Base-by-base conservation (phyloP, 2,113 vertebrate species). In the Saguinus imperator region DNA sequence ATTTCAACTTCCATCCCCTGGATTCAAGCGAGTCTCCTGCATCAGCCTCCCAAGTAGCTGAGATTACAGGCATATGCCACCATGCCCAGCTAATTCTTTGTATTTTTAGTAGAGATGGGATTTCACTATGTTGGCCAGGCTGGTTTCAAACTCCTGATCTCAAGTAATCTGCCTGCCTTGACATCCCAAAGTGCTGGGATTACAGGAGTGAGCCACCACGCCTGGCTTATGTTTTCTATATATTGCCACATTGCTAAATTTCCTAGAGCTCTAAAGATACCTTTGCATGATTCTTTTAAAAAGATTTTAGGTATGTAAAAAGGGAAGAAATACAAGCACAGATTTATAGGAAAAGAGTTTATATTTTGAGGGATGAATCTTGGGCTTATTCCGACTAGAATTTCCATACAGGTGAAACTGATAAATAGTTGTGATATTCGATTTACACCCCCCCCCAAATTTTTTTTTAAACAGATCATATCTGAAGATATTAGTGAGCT, bases 401-500 rank as follows among this genome's bases (percentile, higher is more conserved):
- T 83, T 96, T 68, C 40, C 61, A 75, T 52, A 8, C 84, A 50
- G 18, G 25, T 91, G 6, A 83, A 83, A 11, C 29, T 94, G 45
- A 68, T 88, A 85, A 77, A 40, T 55, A 97, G 37, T 80, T 86
- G 27, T 64, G 23, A 35, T 86, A 21, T 25, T 79, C 89, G 29
- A 91, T 27, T 96, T 85, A 92, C 61, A 40, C 5, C 5, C 27
- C 40, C 94, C 70, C 29, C n/a, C n/a, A n/a, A 58, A 93, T 16
- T 68, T 97, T 79, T 83, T 93, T 83, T 64, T 85, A 95, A 93
- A 89, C 98, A 99, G 99, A 99, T 99, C 61, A 99, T 99, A 98
- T 99, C 99, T 43, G 99, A 98, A 98, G 99, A 99, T 98, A 99
- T 99, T 97, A 99, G 99, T 64, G 99, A 99, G 77, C 98, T 99